Conservation (phyloP, 2,888 invertebrate species). For the Meiosimyza platycephala region DNA sequence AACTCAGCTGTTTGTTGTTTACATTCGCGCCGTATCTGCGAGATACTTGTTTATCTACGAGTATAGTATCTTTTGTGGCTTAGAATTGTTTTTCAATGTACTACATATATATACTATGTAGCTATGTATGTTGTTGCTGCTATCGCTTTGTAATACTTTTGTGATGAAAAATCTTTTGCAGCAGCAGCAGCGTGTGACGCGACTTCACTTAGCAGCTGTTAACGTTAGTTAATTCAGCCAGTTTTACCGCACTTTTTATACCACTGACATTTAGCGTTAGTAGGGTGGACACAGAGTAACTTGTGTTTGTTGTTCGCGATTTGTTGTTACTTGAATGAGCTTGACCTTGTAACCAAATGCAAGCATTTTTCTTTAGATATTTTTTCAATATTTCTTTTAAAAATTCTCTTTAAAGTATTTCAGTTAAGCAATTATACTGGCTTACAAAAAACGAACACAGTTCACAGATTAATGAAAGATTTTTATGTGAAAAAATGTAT, state of each 20-base stretch:
- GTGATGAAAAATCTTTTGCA: neutral
- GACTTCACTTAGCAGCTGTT: neutral
- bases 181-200: neutral
- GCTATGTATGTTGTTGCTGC: neutral
- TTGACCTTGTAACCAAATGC: constrained; percentile 48
- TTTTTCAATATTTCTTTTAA: neutral
- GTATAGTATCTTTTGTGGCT: no score
- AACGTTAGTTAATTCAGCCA: neutral
- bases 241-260: no score
- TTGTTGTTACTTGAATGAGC: constrained; percentile 41
- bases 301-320: neutral
- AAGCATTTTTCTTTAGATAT: constrained; percentile 10
- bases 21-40: constrained; percentile 25
- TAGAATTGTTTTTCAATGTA: no score
- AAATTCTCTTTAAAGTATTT: neutral
- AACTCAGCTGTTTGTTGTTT: constrained; percentile 45
- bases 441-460: no score
- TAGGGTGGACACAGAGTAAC: no score
- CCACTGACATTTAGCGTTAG: no score
- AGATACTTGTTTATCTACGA: neutral
- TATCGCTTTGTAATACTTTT: neutral
- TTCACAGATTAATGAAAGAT: no score
- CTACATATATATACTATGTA: no score
- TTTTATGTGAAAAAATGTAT: no score
- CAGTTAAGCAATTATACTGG: no score